These are phyloP conservation scores for Bombycilla garrulus DNA, from an alignment of 2,113 vertebrate genomes.

Conservation along the genomic window DNA sequence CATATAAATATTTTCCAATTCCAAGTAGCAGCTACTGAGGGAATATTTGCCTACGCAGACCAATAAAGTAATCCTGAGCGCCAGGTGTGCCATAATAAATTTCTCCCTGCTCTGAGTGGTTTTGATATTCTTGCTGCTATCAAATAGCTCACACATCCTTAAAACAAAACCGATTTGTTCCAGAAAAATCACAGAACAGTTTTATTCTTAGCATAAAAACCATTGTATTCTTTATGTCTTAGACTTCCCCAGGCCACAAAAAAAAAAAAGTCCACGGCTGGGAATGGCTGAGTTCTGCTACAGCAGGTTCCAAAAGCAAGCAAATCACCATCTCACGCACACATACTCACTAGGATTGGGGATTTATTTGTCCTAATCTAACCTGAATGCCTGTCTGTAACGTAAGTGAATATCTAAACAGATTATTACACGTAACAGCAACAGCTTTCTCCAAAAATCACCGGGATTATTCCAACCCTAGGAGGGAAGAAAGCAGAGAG, in stretches of 20 bases:
- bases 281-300: background rate
- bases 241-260: background rate
- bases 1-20: background rate
- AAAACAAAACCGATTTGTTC: background rate
- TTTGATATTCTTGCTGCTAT: background rate
- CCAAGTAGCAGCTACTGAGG: slow-evolving; percentile 6
- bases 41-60: background rate
- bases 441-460: background rate
- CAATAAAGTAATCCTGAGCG: background rate
- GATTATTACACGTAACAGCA: slow-evolving; percentile 24
- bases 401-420: background rate
- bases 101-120: background rate
- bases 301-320: background rate
- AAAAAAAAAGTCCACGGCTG: background rate
- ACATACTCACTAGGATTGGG: background rate
- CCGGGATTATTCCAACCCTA: background rate
- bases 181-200: background rate
- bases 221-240: background rate
- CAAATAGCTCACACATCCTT: background rate
- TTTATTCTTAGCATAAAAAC: background rate
- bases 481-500: background rate
- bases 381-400: background rate
- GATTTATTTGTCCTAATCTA: background rate
- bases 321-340: background rate
- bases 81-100: background rate